Percentiles rank a stretch among this genome's conserved stretches.
phyloP scores from a whole-genome alignment of 2,113 vertebrate species.

The Rhizomys pruinosus region DNA sequence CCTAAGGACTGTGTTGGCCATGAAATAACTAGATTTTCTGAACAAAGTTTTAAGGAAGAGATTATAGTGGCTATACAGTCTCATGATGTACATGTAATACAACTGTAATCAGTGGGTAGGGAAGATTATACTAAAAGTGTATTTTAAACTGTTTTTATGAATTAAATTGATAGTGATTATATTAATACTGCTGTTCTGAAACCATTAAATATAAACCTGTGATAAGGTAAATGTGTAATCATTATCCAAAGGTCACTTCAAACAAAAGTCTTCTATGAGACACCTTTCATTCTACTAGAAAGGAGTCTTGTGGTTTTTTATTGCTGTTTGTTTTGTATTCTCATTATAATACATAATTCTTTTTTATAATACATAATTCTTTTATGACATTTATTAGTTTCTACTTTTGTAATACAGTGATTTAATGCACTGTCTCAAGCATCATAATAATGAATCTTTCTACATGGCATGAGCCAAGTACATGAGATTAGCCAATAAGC shows the following conservation, averaged over 20 bases:
- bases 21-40: neutral
- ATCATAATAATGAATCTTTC: neutral
- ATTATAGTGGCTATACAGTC: neutral
- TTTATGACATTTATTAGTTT: neutral
- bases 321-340: neutral
- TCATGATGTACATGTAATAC: neutral
- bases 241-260: conserved; percentile 22
- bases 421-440: neutral
- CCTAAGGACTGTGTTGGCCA: neutral
- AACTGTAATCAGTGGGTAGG: neutral
- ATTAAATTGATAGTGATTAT: neutral
- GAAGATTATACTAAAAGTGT: neutral
- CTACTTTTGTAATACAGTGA: neutral
- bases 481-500: neutral
- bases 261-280: neutral
- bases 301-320: neutral
- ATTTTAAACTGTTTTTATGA: neutral
- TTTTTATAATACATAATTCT: neutral
- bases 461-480: neutral
- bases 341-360: neutral
- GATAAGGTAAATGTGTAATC: neutral
- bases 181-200: neutral
- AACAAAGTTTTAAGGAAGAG: neutral
- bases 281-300: neutral
- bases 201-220: neutral